Conservation (phyloP, 2,888 invertebrate species). For the Trileptium ribeirensis region DNA sequence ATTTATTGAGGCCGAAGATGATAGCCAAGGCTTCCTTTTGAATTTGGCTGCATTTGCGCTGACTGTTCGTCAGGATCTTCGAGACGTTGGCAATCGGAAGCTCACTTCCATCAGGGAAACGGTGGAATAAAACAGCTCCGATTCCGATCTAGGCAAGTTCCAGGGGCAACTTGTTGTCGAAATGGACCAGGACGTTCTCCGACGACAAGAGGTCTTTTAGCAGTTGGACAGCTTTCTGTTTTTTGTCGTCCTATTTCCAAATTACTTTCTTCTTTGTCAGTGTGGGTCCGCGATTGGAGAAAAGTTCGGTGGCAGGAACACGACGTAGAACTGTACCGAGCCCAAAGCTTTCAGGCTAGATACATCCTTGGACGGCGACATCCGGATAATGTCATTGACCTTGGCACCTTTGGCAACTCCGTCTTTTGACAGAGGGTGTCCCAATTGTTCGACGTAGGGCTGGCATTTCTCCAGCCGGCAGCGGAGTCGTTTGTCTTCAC, state of each 20-base stretch:
- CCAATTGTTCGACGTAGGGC: neutral
- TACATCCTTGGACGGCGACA: conserved; percentile 8
- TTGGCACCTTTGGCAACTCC: conserved; percentile 22
- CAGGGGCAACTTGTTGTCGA: neutral
- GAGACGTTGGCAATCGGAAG: conserved; percentile 38
- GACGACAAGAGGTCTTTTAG: neutral
- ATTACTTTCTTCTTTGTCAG: neutral
- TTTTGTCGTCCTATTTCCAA: neutral
- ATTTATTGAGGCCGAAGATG: conserved; percentile 36
- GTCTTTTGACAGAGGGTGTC: conserved; percentile 16
- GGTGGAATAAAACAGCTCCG: conserved; percentile 29
- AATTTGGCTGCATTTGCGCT: conserved; percentile 37
- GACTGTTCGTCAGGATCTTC: conserved; percentile 32
- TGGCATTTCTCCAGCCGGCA: conserved; percentile 26
- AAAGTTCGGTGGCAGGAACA: neutral
- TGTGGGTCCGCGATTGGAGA: neutral
- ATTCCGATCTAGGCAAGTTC: conserved; percentile 7
- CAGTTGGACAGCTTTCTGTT: neutral
- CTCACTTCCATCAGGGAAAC: conserved; percentile 25
- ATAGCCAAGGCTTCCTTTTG: conserved; percentile 39
- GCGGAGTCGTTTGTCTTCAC: conserved; percentile 15
- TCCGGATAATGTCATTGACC: conserved; percentile 26
- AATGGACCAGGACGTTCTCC: neutral
- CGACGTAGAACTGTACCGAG: neutral
- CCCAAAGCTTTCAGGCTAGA: neutral